phyloP scores from a whole-genome alignment of 2,888 invertebrate genomes.

The Cepaea hortensis region DNA sequence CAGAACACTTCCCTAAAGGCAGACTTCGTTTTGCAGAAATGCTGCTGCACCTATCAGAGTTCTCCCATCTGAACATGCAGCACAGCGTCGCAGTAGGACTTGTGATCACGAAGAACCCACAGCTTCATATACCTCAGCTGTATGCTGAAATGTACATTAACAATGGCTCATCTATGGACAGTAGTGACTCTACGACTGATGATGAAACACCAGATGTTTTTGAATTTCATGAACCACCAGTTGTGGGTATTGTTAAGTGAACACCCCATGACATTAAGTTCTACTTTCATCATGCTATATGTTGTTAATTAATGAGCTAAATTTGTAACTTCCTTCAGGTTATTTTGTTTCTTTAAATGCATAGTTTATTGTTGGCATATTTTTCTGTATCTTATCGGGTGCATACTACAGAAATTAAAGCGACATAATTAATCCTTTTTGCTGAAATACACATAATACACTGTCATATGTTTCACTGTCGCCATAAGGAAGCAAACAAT shows the following conservation, averaged over 20 bases:
- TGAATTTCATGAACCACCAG: neutral
- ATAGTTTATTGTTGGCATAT: too few species aligned
- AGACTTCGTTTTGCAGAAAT: conserved; percentile 64
- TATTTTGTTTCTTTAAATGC: too few species aligned
- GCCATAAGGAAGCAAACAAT: too few species aligned
- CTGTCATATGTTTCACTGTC: too few species aligned
- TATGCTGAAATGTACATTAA: conserved; percentile 50
- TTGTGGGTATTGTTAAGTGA: neutral
- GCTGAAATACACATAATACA: too few species aligned
- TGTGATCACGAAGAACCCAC: conserved; percentile 61
- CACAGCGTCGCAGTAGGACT: conserved; percentile 67
- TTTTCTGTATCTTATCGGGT: too few species aligned
- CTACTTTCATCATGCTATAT: too few species aligned
- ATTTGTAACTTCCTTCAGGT: too few species aligned
- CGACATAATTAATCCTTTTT: too few species aligned
- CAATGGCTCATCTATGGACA: neutral
- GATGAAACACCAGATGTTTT: neutral
- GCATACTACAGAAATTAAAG: too few species aligned
- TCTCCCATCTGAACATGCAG: conserved; percentile 67
- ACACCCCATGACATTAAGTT: too few species aligned
- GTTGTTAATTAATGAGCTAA: too few species aligned
- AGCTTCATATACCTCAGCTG: conserved; percentile 67
- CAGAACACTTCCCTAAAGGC: conserved; percentile 53
- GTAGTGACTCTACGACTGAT: neutral
- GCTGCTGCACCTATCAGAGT: conserved; percentile 68